phyloP scores from a whole-genome alignment of 2,888 invertebrate species.

The Steinernema carpocapsae region DNA sequence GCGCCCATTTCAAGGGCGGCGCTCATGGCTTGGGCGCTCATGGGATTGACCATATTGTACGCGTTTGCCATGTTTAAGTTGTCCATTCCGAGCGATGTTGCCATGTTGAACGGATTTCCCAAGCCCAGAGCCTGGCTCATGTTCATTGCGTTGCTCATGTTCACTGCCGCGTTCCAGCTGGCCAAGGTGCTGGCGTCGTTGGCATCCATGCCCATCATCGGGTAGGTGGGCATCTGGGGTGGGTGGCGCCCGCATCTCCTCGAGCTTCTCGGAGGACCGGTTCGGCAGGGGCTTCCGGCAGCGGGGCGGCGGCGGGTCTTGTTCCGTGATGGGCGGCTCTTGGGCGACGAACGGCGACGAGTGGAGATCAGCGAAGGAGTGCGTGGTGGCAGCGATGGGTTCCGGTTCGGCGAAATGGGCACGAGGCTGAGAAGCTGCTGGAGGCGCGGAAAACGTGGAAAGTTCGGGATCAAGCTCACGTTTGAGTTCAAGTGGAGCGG shows the following conservation, averaged over 20 bases:
- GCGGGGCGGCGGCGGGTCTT: background rate
- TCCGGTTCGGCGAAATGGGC: background rate
- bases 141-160: no score
- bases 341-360: background rate
- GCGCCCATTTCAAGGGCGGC: no score
- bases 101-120: no score
- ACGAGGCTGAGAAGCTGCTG: background rate
- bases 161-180: no score
- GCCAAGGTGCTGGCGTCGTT: no score
- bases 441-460: background rate
- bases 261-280: no score
- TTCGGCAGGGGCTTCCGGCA: no score
- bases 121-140: no score
- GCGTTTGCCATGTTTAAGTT: background rate
- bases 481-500: background rate
- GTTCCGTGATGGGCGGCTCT: background rate
- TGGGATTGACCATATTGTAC: no score
- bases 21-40: no score
- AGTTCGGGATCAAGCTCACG: no score
- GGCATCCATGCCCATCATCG: no score
- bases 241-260: background rate
- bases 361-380: background rate
- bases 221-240: background rate
- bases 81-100: background rate
- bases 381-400: background rate